Conservation (phyloP, 2,113 vertebrate genomes). For the Eurystomus gularis region DNA sequence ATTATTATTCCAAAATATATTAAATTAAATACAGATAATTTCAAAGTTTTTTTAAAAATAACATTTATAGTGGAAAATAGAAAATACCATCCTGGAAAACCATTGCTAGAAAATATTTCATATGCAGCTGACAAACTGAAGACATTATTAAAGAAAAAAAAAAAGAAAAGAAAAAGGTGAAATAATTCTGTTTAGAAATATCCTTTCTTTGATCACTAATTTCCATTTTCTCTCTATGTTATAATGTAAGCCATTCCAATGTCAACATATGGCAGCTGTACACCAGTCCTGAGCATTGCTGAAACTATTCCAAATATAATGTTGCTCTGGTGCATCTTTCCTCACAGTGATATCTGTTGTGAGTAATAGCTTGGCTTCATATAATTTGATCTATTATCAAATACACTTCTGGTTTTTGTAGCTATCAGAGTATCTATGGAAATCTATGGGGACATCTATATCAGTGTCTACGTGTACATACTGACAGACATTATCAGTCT, state of each 20-base stretch:
- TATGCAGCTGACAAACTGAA: neutral
- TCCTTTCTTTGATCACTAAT: neutral
- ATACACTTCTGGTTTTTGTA: neutral
- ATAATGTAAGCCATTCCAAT: neutral
- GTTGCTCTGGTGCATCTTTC: neutral
- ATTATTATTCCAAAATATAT: neutral
- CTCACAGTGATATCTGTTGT: neutral
- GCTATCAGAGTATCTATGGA: fast-evolving
- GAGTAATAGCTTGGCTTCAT: neutral
- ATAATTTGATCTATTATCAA: neutral
- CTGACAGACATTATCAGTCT: neutral
- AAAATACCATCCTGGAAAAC: neutral
- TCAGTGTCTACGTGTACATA: fast-evolving
- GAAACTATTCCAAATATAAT: neutral
- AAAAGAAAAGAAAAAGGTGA: too few relatives aligned
- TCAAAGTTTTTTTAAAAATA: neutral
- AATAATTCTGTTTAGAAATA: neutral
- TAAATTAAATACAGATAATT: neutral
- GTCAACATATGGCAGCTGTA: neutral
- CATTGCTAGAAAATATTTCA: neutral
- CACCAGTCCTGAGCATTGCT: neutral
- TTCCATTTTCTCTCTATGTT: neutral
- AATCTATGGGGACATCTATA: neutral
- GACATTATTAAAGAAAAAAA: neutral
- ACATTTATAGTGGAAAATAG: neutral